Percentiles rank a stretch among this genome's conserved stretches.
phyloP scores from a whole-genome alignment of 1,140 invertebrate genomes.

The Drosophila ohnishii region DNA sequence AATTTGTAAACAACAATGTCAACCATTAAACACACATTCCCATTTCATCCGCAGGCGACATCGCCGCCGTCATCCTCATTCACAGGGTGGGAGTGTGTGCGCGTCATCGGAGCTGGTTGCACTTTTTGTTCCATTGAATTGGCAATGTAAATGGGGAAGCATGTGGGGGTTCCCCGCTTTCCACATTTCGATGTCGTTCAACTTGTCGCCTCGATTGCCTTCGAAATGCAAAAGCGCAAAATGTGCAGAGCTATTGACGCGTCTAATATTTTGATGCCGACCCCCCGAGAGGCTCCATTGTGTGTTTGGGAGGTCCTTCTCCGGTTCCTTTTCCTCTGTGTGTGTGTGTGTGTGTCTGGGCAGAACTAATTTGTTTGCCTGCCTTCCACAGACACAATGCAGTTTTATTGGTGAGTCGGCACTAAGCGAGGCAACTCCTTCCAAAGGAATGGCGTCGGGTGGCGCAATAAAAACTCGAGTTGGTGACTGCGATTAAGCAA shows the following conservation, averaged over 20 bases:
- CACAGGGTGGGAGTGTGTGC: constrained; percentile 11
- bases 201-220: constrained; percentile 39
- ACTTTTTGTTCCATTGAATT: constrained; percentile 63
- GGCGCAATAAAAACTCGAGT: constrained; percentile 25
- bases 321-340: neutral
- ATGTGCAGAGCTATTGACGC: constrained; percentile 69
- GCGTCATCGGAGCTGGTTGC: constrained; percentile 52
- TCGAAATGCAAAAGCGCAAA: constrained; percentile 50
- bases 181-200: constrained; percentile 43
- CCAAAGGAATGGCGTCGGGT: neutral
- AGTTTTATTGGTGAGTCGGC: constrained; percentile 66
- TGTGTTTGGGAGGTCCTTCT: constrained; percentile 4
- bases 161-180: neutral
- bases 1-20: constrained; percentile 72
- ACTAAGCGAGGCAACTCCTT: constrained; percentile 16
- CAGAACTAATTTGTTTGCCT: constrained; percentile 72
- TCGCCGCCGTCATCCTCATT: constrained; percentile 21
- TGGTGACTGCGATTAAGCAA: constrained; percentile 18
- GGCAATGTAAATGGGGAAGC: constrained; percentile 20
- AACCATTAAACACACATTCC: constrained; percentile 67
- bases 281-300: constrained; percentile 12
- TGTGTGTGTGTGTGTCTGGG: constrained; percentile 14
- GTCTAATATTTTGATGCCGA: constrained; percentile 70
- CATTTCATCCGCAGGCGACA: constrained; percentile 20
- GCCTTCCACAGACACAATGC: constrained; percentile 38